A percentile compares a stretch with the other conserved stretches of the same genome.
Evolutionary conservation across 2,113 vertebrate genomes (phyloP).

Genomic region (Chloropsis hardwickii): DNA sequence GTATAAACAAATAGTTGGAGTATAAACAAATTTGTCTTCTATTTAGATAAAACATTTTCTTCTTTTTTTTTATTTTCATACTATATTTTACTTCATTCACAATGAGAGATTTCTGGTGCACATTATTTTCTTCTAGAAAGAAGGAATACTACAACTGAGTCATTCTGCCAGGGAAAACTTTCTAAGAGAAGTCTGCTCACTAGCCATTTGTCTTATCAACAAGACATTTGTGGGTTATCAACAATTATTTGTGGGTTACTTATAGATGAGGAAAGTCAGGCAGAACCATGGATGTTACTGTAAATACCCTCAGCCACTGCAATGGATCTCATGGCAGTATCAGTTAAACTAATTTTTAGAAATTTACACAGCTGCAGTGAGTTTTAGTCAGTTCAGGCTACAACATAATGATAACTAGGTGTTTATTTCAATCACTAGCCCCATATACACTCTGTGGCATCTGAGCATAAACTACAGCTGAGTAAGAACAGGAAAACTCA

Average conservation of each 20-base stretch:
- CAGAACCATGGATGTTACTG: neutral
- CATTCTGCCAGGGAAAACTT: neutral
- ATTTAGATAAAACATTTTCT: neutral
- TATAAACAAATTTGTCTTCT: neutral
- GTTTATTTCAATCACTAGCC: neutral
- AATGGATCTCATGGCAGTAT: neutral
- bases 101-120: neutral
- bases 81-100: neutral
- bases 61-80: neutral
- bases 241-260: neutral
- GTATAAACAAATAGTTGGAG: no score
- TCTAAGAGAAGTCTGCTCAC: neutral
- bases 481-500: neutral
- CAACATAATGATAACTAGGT: neutral
- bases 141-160: neutral
- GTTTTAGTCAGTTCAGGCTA: neutral
- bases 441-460: neutral
- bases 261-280: neutral
- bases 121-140: accelerated
- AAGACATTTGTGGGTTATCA: no score
- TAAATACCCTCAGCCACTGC: neutral
- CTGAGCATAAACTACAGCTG: neutral
- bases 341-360: neutral
- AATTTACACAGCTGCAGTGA: neutral
- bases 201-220: neutral